Percentiles rank a stretch among this genome's conserved stretches.
Conservation (phyloP, 2,888 invertebrate species). For the Drosophila percnosoma region DNA sequence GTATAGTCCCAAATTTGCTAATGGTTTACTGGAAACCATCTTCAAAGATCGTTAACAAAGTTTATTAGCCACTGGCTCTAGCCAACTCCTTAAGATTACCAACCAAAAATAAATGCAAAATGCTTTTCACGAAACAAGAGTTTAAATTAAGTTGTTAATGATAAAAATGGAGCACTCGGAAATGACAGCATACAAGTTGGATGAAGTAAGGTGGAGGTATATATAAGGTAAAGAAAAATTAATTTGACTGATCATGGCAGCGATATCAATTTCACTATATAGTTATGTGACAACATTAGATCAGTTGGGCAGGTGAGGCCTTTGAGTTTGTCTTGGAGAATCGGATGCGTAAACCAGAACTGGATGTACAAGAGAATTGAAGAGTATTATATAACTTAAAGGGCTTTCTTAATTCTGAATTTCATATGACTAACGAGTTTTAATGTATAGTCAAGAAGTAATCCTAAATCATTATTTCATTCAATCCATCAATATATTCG, state of each 20-base stretch:
- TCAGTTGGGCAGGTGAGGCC: not conserved
- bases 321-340: not conserved
- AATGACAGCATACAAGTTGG: not conserved
- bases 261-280: not conserved
- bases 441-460: not conserved
- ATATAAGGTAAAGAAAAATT: not conserved
- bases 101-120: no score
- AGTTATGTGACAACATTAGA: not conserved
- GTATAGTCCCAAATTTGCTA: no score
- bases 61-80: no score
- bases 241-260: not conserved
- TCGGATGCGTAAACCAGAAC: not conserved
- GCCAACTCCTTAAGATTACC: no score
- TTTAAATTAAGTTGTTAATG: no score
- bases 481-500: no score
- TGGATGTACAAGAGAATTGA: not conserved
- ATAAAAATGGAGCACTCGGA: no score
- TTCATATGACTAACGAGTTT: not conserved
- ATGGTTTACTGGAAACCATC: no score
- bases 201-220: not conserved
- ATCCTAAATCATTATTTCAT: not conserved
- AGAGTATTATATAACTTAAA: not conserved
- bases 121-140: no score
- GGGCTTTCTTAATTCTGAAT: rapidly evolving
- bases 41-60: no score